Evolutionary conservation across 2,888 invertebrate species (phyloP).

Genomic region (Spilosoma lubricipeda): DNA sequence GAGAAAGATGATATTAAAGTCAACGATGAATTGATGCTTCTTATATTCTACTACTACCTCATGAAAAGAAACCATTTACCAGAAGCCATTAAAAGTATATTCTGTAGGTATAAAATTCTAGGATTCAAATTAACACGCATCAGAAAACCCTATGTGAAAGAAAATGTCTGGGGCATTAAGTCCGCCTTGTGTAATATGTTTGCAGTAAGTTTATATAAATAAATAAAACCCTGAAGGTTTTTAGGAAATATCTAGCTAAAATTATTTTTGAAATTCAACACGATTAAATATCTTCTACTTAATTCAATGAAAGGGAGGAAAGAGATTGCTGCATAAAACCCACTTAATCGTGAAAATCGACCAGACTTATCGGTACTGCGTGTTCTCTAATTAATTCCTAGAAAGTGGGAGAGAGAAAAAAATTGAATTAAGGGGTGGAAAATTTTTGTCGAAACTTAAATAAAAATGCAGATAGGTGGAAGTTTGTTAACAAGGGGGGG

Average conservation of each 20-base stretch:
- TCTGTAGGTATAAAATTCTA: not conserved
- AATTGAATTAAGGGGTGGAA: conserved; percentile 77
- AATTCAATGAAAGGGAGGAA: not conserved
- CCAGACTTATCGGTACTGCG: conserved; percentile 33
- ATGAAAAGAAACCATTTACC: too few species aligned
- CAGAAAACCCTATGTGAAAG: conserved; percentile 14
- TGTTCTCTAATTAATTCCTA: conserved; percentile 64
- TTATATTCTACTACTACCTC: too few species aligned
- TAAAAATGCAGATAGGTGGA: conserved; percentile 74
- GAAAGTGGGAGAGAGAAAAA: conserved; percentile 65
- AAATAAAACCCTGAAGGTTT: too few species aligned
- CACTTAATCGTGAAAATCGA: conserved; percentile 36
- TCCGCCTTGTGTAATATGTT: too few species aligned
- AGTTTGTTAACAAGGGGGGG: conserved; percentile 72
- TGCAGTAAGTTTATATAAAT: too few species aligned
- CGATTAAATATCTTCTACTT: not conserved
- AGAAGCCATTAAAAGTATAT: not conserved
- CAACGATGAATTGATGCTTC: too few species aligned
- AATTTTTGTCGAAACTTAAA: conserved; percentile 83
- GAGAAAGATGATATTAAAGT: too few species aligned
- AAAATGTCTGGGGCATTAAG: too few species aligned
- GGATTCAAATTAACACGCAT: not conserved
- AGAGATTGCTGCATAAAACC: conserved; percentile 22
- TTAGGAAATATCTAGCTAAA: not conserved
- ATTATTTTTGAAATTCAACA: not conserved